Base-by-base conservation (phyloP, 30 jellyfish, hydroid and myxozoan species). In the Hydractinia symbiolongicarpus region DNA sequence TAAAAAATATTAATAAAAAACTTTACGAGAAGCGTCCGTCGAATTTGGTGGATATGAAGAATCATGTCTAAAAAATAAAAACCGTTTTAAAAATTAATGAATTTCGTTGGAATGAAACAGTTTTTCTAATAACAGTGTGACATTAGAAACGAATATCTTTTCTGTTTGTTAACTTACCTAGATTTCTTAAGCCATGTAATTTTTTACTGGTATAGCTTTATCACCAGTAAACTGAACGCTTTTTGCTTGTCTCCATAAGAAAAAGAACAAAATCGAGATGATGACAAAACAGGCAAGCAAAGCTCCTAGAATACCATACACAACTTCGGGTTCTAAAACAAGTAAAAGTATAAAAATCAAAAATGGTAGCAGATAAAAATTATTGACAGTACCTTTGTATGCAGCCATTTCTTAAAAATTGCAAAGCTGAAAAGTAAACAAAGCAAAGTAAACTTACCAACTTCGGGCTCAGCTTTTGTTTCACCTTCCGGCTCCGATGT, bases 231-330 rank as follows among this genome's bases (percentile, higher is more conserved):
- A 49, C 19, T 16, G 81, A 7, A 57, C 86, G 51, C 21, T 71
- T 53, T 71, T 71, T 9, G 80, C 80, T 71, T 71, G 80, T 71
- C 80, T 71, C 80, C 80, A 71, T 58, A 71, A 71, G 11, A 71
- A 7, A 19, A 71, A 71, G 80, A 71, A 71, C 80, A 71, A 19
- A 58, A 71, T 71, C 9, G 80, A 71, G n/a, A 71, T 58, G 56
- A 71, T n/a, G 13, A 71, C 61, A 50, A 71, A 71, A 58, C 55
- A 30, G 67, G 60, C 80, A 7, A 71, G 53, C n/a, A 71, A 50
- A 20, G 80, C 80, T 49, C 80, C 80, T 19, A 71, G 80, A 4
- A 71, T 71, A 30, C 80, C 80, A 71, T 71, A 71, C 44, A 71
- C 80, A n/a, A 71, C 80, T 19, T 71, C 80, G 15, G 80, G 80